phyloP scores from a whole-genome alignment of 2,888 invertebrate species.

The Heliconius erato region DNA sequence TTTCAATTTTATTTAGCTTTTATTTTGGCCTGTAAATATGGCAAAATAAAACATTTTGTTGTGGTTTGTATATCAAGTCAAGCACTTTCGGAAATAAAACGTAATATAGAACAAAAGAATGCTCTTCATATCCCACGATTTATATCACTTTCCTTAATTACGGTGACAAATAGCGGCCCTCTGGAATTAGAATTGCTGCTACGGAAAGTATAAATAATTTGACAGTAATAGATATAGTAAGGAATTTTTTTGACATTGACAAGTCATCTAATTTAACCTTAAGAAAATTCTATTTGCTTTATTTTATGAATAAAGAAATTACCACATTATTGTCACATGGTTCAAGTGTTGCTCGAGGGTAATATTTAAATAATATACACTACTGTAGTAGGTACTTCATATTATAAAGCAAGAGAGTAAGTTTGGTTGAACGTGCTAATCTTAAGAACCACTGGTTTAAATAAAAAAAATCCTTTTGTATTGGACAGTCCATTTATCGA shows the following conservation, averaged over 20 bases:
- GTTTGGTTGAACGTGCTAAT: no score
- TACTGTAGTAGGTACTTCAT: no score
- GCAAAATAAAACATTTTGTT: slow-evolving; percentile 71
- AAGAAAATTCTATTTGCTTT: slow-evolving; percentile 2
- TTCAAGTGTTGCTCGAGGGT: no score
- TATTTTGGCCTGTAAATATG: slow-evolving; percentile 43
- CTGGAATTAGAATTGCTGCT: slow-evolving; percentile 33
- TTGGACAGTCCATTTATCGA: no score
- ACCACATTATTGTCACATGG: no score
- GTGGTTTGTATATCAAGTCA: slow-evolving; percentile 55
- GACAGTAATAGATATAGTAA: slow-evolving; percentile 33
- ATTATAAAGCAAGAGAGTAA: no score
- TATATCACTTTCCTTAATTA: slow-evolving; percentile 40
- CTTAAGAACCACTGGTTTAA: no score
- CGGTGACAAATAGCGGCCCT: slow-evolving; percentile 42
- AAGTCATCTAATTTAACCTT: slow-evolving; percentile 35
- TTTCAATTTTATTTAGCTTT: neutral
- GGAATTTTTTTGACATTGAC: slow-evolving; percentile 38
- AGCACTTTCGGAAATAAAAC: slow-evolving; percentile 35
- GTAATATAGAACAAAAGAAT: slow-evolving; percentile 32
- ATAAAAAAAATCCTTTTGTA: no score
- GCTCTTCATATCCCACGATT: slow-evolving; percentile 27
- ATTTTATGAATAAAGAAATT: no score
- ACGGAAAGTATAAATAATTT: slow-evolving; percentile 26
- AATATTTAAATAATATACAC: no score